Conservation (phyloP, 2,888 invertebrate species). For the Dicyrtoma fusca region DNA sequence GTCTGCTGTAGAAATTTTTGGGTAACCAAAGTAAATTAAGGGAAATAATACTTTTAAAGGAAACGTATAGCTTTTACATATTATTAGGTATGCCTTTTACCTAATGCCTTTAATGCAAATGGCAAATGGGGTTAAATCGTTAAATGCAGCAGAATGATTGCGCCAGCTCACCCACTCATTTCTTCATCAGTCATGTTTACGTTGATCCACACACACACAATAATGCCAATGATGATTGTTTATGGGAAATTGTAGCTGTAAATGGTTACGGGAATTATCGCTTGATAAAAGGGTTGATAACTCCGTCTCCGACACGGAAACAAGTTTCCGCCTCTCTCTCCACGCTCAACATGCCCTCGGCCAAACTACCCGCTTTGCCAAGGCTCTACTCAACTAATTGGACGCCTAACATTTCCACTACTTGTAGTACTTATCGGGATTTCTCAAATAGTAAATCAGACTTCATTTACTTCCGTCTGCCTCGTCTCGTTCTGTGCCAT, state of each 20-base stretch:
- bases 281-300: constrained; percentile 40
- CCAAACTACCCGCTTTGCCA: constrained; percentile 53
- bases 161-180: too few species aligned
- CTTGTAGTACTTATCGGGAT: constrained; percentile 48
- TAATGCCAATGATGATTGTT: too few species aligned
- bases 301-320: constrained; percentile 43
- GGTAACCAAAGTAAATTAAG: too few species aligned
- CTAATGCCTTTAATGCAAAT: too few species aligned
- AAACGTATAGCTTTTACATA: too few species aligned
- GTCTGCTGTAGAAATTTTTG: too few species aligned
- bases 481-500: constrained; percentile 15
- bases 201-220: too few species aligned
- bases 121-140: constrained; percentile 2
- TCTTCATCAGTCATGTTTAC: too few species aligned
- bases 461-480: not conserved
- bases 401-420: constrained; percentile 55
- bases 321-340: constrained; percentile 54
- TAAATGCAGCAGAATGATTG: not conserved
- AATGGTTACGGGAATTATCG: constrained; percentile 47
- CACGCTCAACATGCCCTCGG: constrained; percentile 52
- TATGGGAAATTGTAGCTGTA: constrained; percentile 34
- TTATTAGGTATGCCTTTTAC: too few species aligned
- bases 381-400: constrained; percentile 55
- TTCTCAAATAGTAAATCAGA: constrained; percentile 45
- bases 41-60: too few species aligned